Evolutionary conservation across 2,888 invertebrate genomes (phyloP).

Genomic region (Drosophila parthenogenetica): DNA sequence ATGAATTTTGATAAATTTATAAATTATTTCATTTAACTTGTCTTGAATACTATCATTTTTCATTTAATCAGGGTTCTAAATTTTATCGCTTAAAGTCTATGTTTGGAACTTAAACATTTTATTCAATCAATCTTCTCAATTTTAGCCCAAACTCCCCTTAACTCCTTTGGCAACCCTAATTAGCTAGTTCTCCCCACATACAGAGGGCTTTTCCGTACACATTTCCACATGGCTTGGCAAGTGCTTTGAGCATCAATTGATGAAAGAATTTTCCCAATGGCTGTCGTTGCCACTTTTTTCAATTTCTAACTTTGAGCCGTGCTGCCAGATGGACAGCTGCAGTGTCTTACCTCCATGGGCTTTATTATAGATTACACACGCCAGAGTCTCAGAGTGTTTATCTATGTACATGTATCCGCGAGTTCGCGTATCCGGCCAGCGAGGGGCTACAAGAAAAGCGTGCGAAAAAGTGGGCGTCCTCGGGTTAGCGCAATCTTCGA

Average conservation of each 20-base stretch:
- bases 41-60: too few species aligned
- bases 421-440: slow-evolving; percentile 66
- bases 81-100: too few species aligned
- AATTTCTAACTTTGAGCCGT: slow-evolving; percentile 55
- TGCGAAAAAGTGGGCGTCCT: slow-evolving; percentile 80
- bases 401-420: slow-evolving; percentile 59
- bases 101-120: not conserved
- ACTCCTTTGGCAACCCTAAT: slow-evolving; percentile 10
- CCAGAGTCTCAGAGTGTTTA: slow-evolving; percentile 46
- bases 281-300: slow-evolving; percentile 64
- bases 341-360: slow-evolving; percentile 26
- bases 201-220: not conserved
- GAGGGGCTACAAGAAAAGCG: slow-evolving; percentile 59
- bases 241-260: slow-evolving; percentile 52
- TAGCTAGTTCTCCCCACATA: not conserved
- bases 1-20: too few species aligned
- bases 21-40: too few species aligned
- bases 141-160: not conserved
- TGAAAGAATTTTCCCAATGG: slow-evolving; percentile 76
- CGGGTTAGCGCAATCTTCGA: slow-evolving; percentile 78
- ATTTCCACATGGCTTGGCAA: slow-evolving; percentile 21
- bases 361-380: slow-evolving; percentile 64
- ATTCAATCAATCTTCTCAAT: not conserved
- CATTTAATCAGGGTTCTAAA: too few species aligned
- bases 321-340: slow-evolving; percentile 36